Percentiles rank a stretch among this genome's conserved stretches.
phyloP scores from a whole-genome alignment of 2,888 invertebrate genomes.

The Physocephala rufipes region DNA sequence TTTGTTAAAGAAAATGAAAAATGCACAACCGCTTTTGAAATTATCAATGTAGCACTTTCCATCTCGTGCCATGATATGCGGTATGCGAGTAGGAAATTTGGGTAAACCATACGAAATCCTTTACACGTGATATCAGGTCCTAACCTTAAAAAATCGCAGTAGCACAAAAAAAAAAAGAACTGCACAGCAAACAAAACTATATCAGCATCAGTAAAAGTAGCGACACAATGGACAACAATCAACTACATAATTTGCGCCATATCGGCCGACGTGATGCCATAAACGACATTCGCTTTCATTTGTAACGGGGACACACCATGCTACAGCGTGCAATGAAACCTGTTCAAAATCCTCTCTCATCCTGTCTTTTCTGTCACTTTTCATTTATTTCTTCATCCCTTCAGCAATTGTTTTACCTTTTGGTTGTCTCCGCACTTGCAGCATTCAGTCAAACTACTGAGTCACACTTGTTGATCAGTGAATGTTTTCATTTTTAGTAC shows the following conservation, averaged over 20 bases:
- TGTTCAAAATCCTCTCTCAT: too few relatives aligned
- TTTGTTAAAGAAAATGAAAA: too few relatives aligned
- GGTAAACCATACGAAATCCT: conserved; percentile 22
- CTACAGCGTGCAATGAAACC: neutral
- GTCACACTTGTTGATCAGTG: too few relatives aligned
- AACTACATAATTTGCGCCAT: conserved; percentile 21
- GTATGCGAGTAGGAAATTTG: neutral
- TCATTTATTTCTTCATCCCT: too few relatives aligned
- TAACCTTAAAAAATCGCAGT: neutral
- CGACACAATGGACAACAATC: neutral
- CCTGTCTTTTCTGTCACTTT: too few relatives aligned
- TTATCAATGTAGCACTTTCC: too few relatives aligned
- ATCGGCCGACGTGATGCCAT: conserved; percentile 9
- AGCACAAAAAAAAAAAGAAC: neutral
- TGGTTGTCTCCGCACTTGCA: too few relatives aligned
- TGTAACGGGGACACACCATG: conserved; percentile 11
- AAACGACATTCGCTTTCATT: conserved; percentile 33
- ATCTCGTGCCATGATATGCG: conserved; percentile 32
- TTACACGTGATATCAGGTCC: conserved; percentile 2
- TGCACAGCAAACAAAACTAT: conserved; percentile 1
- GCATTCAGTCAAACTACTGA: too few relatives aligned
- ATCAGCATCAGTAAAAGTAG: neutral
- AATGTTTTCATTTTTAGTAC: too few relatives aligned
- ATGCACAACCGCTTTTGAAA: too few relatives aligned
- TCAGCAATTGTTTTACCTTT: too few relatives aligned